phyloP scores from a whole-genome alignment of 2,797 vertebrate genomes.

The Poecile montanus region DNA sequence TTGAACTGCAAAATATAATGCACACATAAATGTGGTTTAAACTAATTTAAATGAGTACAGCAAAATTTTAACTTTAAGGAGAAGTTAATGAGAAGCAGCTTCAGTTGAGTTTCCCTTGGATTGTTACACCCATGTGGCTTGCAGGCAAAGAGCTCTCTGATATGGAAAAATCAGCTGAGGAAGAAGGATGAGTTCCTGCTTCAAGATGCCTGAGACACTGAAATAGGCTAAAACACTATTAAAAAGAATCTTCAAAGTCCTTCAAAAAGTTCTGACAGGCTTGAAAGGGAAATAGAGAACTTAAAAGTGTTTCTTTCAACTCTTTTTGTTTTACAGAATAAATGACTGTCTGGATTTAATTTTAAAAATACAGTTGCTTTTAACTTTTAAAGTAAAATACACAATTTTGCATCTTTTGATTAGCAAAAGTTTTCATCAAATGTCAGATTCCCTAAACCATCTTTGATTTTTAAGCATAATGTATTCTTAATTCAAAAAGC shows the following conservation, averaged over 20 bases:
- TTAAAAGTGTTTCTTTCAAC: conserved; percentile 49
- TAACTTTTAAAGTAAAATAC: conserved; percentile 7
- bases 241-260: conserved; percentile 53
- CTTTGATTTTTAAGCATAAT: neutral
- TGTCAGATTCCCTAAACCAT: neutral
- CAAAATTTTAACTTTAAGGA: neutral
- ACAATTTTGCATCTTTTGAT: neutral
- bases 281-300: conserved; percentile 47
- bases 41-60: neutral
- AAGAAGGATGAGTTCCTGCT: conserved; percentile 60
- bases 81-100: conserved; percentile 57
- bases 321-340: conserved; percentile 18
- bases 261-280: conserved; percentile 42
- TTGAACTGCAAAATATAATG: neutral
- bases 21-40: neutral
- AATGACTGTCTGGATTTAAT: conserved; percentile 21
- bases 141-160: conserved; percentile 50
- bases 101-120: neutral
- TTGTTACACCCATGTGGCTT: conserved; percentile 53
- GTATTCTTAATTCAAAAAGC: neutral
- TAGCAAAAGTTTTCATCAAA: neutral
- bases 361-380: neutral
- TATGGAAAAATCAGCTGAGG: conserved; percentile 43
- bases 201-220: conserved; percentile 39
- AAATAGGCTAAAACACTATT: conserved; percentile 25